Base-by-base conservation (phyloP, 2,888 invertebrate genomes). In the Nesidiocoris tenuis region DNA sequence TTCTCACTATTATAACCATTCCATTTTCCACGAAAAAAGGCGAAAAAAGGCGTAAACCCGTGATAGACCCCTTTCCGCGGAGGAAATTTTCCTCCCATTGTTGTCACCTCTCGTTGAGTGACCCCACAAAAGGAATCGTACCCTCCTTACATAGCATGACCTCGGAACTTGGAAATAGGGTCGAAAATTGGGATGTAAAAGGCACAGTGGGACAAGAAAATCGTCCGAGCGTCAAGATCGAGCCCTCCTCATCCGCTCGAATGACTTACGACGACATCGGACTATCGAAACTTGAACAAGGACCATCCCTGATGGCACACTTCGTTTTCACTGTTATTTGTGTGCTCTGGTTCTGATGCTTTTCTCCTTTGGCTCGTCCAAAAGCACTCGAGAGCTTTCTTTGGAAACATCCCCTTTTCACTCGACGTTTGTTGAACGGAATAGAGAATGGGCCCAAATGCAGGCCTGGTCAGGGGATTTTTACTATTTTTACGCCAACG, bases 21-120 rank as follows among this genome's bases (percentile, higher is more conserved):
- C n/a, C n/a, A n/a, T n/a, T n/a, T n/a, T n/a, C n/a, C n/a, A n/a
- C n/a, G n/a, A n/a, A n/a, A n/a, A n/a, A n/a, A n/a, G n/a, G n/a
- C n/a, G n/a, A n/a, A n/a, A n/a, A n/a, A n/a, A n/a, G n/a, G n/a
- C n/a, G n/a, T n/a, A n/a, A n/a, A n/a, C n/a, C n/a, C n/a, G n/a
- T n/a, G n/a, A n/a, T n/a, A n/a, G n/a, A n/a, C n/a, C n/a, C n/a
- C n/a, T n/a, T n/a, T n/a, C n/a, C n/a, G n/a, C n/a, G n/a, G n/a
- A n/a, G n/a, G n/a, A n/a, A n/a, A 39, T 39, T 39, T 39, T 39
- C 39, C 39, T 70, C 59, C 70, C 70, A 70, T 70, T 70, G 70
- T 70, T 70, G 70, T 70, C 70, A 70, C 70, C 70, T 70, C 70
- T 59, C n/a, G n/a, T n/a, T 70, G 22, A 70, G 57, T 12, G 59